A percentile compares a stretch with the other conserved stretches of the same genome.
Evolutionary conservation across 2,113 vertebrate species (phyloP).

Genomic region (Bos javanicus): DNA sequence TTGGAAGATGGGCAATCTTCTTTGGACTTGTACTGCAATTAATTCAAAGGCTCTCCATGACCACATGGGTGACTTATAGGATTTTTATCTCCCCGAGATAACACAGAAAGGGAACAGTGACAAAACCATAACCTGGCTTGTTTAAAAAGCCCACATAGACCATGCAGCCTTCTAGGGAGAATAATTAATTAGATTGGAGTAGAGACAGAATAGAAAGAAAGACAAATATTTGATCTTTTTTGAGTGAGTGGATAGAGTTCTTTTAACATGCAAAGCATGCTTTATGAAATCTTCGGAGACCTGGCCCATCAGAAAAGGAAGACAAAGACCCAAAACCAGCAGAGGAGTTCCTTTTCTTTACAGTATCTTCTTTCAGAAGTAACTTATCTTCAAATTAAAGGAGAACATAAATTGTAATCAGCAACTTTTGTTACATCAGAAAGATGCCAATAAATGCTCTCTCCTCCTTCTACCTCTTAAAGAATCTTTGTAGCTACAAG

Average conservation of each 20-base stretch:
- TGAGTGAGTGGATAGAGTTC: neutral
- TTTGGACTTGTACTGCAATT: slow-evolving; percentile 24
- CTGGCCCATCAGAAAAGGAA: neutral
- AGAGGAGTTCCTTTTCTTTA: neutral
- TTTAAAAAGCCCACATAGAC: neutral
- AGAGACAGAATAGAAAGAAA: slow-evolving; percentile 50
- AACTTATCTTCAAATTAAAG: neutral
- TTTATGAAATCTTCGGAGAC: slow-evolving; percentile 20
- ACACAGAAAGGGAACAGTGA: neutral
- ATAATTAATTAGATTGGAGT: slow-evolving; percentile 48
- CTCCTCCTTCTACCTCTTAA: neutral
- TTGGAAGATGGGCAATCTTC: neutral
- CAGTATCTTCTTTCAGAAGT: neutral
- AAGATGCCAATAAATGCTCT: neutral
- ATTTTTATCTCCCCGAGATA: slow-evolving; percentile 29
- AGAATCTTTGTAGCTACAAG: neutral
- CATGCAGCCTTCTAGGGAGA: slow-evolving; percentile 49
- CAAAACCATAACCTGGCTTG: slow-evolving; percentile 20
- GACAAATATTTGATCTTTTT: slow-evolving; percentile 63
- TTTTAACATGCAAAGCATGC: neutral
- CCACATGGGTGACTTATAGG: slow-evolving; percentile 29
- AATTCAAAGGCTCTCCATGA: slow-evolving; percentile 18
- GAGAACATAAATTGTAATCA: neutral
- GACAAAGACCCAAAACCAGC: neutral
- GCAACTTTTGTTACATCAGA: neutral